Evolutionary conservation across 2,888 invertebrate genomes (phyloP).

Genomic region (Eupsilia transversa): DNA sequence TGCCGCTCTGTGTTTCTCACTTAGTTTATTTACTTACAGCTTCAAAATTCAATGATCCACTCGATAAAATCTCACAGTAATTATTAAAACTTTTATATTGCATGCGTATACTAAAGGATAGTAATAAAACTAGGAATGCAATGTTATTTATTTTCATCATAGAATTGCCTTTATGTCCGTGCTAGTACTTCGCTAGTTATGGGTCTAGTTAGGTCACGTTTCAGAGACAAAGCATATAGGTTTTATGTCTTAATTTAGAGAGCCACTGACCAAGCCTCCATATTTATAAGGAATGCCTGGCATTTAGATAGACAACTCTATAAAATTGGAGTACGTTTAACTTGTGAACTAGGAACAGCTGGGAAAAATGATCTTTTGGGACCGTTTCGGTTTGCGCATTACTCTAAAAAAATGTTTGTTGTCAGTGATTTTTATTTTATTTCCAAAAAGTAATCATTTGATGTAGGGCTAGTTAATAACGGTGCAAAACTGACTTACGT

Average conservation of each 20-base stretch:
- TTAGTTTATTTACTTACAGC: too few species aligned
- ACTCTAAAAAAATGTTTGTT: too few species aligned
- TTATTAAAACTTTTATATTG: too few species aligned
- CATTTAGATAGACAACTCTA: conserved; percentile 54
- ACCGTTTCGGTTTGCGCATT: not conserved
- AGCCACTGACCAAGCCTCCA: conserved; percentile 69
- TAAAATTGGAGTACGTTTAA: conserved; percentile 23
- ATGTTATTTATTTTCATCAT: conserved; percentile 16
- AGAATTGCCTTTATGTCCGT: conserved; percentile 52
- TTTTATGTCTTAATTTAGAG: conserved; percentile 86
- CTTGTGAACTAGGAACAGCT: conserved; percentile 14
- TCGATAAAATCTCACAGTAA: not conserved
- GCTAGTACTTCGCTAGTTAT: conserved; percentile 77
- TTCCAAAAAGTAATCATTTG: too few species aligned
- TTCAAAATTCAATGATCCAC: too few species aligned
- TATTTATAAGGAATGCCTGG: conserved; percentile 65
- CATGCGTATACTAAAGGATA: too few species aligned
- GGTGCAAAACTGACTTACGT: not conserved
- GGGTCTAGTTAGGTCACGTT: conserved; percentile 82
- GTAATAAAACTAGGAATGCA: not conserved
- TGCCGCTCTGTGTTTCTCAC: too few species aligned
- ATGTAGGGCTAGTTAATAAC: too few species aligned
- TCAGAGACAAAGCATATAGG: conserved; percentile 82
- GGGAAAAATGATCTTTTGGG: not conserved
- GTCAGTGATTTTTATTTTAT: too few species aligned